Evolutionary conservation across 1,140 invertebrate species (phyloP), one percentile per base, ranked within the genome.

Genomic region (Anadara kagoshimensis): DNA sequence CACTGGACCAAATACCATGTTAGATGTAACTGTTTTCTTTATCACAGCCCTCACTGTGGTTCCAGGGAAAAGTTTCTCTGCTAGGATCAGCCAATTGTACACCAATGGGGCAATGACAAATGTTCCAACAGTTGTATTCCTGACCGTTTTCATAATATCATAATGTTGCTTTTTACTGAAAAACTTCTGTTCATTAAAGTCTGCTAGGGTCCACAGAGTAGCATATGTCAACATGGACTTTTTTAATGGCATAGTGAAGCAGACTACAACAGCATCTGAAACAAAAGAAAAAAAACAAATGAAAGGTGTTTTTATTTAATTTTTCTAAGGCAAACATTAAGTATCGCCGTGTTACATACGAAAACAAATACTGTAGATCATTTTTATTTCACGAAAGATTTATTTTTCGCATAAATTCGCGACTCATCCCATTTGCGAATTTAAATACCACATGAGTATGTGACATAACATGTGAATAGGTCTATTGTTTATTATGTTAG

Each of bases 161-260:
- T 74, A 56, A 43, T 76, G 53, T 26, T 71, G 16, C 67, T 78
- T 81, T 20, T 73, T 65, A 10, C 66, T 74, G 20, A 81, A 69
- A 14, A 72, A 44, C 41, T 74, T 73, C 54, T 81, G 76, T 43
- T 81, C 73, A 20, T 51, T 62, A 10, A 78, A 62, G 45, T 81
- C 79, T 11, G 79, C 69, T 47, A 69, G 49, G 5, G 76, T 75
- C 73, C 75, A 81, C 24, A 81, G 51, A 22, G 70, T 72, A 7
- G 68, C 66, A 57, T 78, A 81, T 44, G 70, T 72, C 18, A 66
- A 44, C 79, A 81, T 81, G 14, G 76, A 76, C 18, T 73, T 68
- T 29, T 73, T 26, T 16, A 81, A 24, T 2, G 73, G 77, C 67
- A 73, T 73, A 11, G 11, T 57, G 41, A 29, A 36, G 24, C n/a